Evolutionary conservation across 2,113 vertebrate genomes (phyloP), one percentile per base, ranked within the genome.

Genomic region (Cyprichromis sp.): DNA sequence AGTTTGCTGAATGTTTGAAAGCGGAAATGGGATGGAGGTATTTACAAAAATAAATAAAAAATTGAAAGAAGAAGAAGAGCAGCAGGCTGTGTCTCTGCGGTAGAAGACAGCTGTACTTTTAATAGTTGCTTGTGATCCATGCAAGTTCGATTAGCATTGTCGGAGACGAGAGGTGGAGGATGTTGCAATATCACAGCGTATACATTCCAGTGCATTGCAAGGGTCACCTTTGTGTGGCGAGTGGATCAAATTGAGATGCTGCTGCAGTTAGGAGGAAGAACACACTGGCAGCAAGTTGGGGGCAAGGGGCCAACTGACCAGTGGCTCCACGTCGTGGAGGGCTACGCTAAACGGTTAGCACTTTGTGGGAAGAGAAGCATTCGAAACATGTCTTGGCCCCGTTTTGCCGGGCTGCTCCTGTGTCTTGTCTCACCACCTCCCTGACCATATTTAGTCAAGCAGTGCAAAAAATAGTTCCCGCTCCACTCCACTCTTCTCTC

Each of bases 391-490:
- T 97, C 96, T 97, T 96, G 94, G 96, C 96, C 90, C 88, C 96
- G 54, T 85, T 97, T 98, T 97, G 93, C 97, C 91, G 95, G 95
- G 96, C 96, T 97, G 97, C 96, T 97, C 97, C 96, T 96, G 96
- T 97, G 97, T 97, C 96, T 97, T 97, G 97, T 93, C 95, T 96
- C 95, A 95, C 95, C 94, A 97, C 97, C 98, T 98, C 97, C 97
- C 97, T 99, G 97, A 98, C 98, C 98, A 99, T 99, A 99, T 99
- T 99, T 99, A 99, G 98, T 99, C 97, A 99, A 97, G 97, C 97
- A 97, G 97, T 96, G 98, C 97, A 98, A 99, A 99, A 99, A 98
- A 99, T 98, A 98, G 97, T 97, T 97, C 96, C 97, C 87, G 42
- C 93, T 93, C 86, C 71, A 54, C 94, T 92, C 91, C 9, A 61